Evolutionary conservation across 92 coral and sea anemone genomes (phyloP).

Genomic region (Bergia puertoricense): DNA sequence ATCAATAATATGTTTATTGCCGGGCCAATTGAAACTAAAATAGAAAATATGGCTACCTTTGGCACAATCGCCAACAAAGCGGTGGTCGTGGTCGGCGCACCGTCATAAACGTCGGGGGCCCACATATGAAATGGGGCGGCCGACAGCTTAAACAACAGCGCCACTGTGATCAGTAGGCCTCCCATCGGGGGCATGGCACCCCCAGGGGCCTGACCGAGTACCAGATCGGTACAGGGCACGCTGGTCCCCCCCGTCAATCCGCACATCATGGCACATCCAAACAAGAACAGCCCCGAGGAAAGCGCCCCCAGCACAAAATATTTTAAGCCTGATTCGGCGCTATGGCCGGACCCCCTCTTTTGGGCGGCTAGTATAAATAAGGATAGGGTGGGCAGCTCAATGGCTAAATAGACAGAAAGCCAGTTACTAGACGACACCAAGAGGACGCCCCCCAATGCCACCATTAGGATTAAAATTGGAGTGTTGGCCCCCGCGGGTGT

Average conservation of each 20-base stretch:
- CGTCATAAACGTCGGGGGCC: slow-evolving; percentile 92
- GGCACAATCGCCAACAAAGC: slow-evolving; percentile 82
- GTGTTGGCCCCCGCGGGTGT: slow-evolving; percentile 48
- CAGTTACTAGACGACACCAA: slow-evolving; percentile 82
- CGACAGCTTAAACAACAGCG: slow-evolving; percentile 77
- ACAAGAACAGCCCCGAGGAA: slow-evolving; percentile 85
- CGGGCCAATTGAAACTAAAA: slow-evolving; percentile 83
- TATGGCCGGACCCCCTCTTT: slow-evolving; percentile 77
- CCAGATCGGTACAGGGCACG: slow-evolving; percentile 71
- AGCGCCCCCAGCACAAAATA: slow-evolving; percentile 88
- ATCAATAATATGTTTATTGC: slow-evolving; percentile 68
- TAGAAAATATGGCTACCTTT: slow-evolving; percentile 76
- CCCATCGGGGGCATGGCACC: slow-evolving; percentile 71
- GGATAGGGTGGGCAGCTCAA: slow-evolving; percentile 82
- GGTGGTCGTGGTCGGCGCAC: slow-evolving; percentile 83
- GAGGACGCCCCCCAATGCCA: slow-evolving; percentile 72
- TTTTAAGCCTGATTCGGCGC: slow-evolving; percentile 86
- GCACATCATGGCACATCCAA: slow-evolving; percentile 87
- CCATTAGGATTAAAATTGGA: slow-evolving; percentile 75
- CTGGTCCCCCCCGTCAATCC: slow-evolving; percentile 79
- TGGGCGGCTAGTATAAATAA: slow-evolving; percentile 80
- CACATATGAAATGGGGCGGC: slow-evolving; percentile 95
- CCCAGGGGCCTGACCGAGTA: slow-evolving; percentile 68
- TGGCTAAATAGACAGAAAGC: slow-evolving; percentile 79
- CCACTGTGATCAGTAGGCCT: slow-evolving; percentile 60